Evolutionary conservation across 35 echinoderm and acorn worm species (phyloP).

Genomic region (Lytechinus pictus): DNA sequence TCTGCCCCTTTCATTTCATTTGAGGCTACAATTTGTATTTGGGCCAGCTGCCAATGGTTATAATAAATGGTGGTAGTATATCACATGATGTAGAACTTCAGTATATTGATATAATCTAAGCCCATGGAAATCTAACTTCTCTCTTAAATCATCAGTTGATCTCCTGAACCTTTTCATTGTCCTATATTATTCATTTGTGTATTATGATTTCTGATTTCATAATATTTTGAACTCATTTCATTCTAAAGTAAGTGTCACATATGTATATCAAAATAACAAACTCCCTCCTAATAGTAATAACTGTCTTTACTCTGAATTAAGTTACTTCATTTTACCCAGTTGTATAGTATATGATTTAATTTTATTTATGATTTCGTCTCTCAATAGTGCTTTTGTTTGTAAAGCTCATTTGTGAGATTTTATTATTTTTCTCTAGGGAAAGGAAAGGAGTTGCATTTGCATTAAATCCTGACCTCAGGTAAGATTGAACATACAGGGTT

Average conservation of each 20-base stretch:
- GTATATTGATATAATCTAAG: no score
- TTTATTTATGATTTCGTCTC: background rate
- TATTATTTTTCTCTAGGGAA: constrained; percentile 20
- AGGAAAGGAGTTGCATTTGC: constrained; percentile 23
- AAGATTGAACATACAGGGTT: background rate
- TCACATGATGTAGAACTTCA: no score
- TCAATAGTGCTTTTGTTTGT: background rate
- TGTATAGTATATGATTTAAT: background rate
- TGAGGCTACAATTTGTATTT: no score
- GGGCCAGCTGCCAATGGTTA: no score
- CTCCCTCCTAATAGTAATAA: no score
- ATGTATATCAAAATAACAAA: background rate
- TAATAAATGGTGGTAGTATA: no score
- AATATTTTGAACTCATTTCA: background rate
- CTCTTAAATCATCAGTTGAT: background rate
- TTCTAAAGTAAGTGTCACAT: background rate
- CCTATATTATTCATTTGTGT: background rate
- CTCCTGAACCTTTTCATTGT: background rate
- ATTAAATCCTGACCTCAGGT: constrained; percentile 39
- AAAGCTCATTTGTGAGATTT: background rate
- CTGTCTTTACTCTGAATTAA: background rate
- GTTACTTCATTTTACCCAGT: background rate
- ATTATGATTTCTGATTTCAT: background rate
- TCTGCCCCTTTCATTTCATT: no score
- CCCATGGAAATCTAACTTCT: no score